Base-by-base conservation (phyloP, 2,888 invertebrate species). In the Sinotaia quadrata region DNA sequence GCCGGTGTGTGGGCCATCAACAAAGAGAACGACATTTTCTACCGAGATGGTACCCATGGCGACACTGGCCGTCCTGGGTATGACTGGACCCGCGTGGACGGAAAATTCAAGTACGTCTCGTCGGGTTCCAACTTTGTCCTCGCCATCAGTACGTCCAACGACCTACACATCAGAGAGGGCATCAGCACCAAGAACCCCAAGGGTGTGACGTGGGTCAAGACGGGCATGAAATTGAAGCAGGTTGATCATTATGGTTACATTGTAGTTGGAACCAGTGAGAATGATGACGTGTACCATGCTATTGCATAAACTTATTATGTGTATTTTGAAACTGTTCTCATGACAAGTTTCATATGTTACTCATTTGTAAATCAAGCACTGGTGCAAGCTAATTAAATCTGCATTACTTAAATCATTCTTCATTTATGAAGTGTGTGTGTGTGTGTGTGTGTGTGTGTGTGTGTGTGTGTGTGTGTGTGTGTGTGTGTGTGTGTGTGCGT, bases 361-460 rank as follows among this genome's bases (percentile, higher is more conserved):
- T n/a, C n/a, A n/a, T n/a, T n/a, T n/a, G n/a, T n/a, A n/a, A n/a
- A n/a, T n/a, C n/a, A n/a, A n/a, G n/a, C n/a, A n/a, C n/a, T n/a
- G n/a, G n/a, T n/a, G n/a, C n/a, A n/a, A n/a, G n/a, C n/a, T n/a
- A n/a, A n/a, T n/a, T n/a, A n/a, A n/a, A n/a, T n/a, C n/a, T n/a
- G n/a, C n/a, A n/a, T n/a, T n/a, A n/a, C n/a, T n/a, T n/a, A n/a
- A n/a, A n/a, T n/a, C n/a, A n/a, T n/a, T n/a, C n/a, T n/a, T 21
- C 18, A 18, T 49, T 10, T n/a, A 5, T 10, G 18, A 18, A 49
- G n/a, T 31, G 54, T 54, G 54, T 15, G 33, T 54, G 15, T 24
- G n/a, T 52, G 27, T 52, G n/a, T 52, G 52, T 52, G n/a, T 52
- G 52, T 52, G 4, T 52, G 52, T 52, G n/a, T 52, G 24, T 4